Base-by-base conservation (phyloP, 2,888 invertebrate species). In the Cheilosia scutellata region DNA sequence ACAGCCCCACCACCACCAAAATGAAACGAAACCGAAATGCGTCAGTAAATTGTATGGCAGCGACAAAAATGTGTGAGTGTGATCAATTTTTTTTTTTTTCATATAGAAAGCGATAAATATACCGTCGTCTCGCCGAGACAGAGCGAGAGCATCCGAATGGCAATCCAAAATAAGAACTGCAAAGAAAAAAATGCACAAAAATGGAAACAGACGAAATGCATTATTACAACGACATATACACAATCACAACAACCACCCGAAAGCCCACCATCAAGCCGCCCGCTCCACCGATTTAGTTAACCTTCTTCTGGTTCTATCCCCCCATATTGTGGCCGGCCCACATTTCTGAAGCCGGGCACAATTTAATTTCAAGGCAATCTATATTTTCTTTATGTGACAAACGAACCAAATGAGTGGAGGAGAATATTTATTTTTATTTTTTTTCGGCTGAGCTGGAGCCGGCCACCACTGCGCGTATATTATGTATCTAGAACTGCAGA, bases 331-430 rank as follows among this genome's bases (percentile, higher is more conserved):
- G 31, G 25, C 57, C 63, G 40, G 27, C 62, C 77, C 60, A 62
- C 53, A 62, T 68, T 68, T 71, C 40, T 20, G 58, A 25, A 65
- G 49, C 65, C 51, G 58, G 71, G 25, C 65, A 44, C 65, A 58
- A 66, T 79, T 79, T 58, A 58, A 53, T 72, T 79, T 79, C 79
- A 79, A 79, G 72, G 79, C 79, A 72, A 79, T 79, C 60, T 51
- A 72, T 79, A 57, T 20, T 37, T 57, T 63, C 77, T 70, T 62
- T 62, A 68, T 70, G 62, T 37, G 57, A 42, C 29, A 25, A 20
- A 33, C 53, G 20, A 65, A 33, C 20, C 5, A 7, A 42, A 9
- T 27, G 70, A 33, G 6, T 4, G 6, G 37, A 33, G 58, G 49
- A 11, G 51, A 74, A 5, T 3, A 58, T 13, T 57, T 4, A 9